Percentiles rank a stretch among this genome's conserved stretches.
phyloP scores from a whole-genome alignment of 2,888 invertebrate species.

The Athetis lepigone region DNA sequence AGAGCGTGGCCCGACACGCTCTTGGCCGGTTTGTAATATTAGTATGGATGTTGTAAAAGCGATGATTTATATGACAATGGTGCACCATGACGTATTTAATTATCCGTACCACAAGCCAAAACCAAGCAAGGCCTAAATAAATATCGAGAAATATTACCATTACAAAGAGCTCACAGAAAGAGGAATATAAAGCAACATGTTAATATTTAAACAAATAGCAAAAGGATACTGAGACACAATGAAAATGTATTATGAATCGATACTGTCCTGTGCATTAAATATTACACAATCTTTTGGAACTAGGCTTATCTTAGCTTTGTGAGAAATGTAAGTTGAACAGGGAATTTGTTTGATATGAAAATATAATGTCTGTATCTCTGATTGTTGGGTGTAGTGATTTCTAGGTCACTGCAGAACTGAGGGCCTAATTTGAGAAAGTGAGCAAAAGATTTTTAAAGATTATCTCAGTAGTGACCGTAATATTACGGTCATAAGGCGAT shows the following conservation, averaged over 20 bases:
- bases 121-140: slow-evolving; percentile 30
- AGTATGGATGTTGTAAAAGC: too few species aligned
- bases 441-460: too few species aligned
- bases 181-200: slow-evolving; percentile 41
- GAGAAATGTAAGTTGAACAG: slow-evolving; percentile 1
- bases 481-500: too few species aligned
- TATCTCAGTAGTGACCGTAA: too few species aligned
- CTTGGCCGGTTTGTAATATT: too few species aligned
- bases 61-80: neutral
- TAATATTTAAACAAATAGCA: slow-evolving; percentile 57
- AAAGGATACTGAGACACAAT: slow-evolving; percentile 50
- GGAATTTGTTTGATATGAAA: slow-evolving; percentile 14
- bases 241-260: slow-evolving; percentile 49
- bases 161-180: slow-evolving; percentile 50
- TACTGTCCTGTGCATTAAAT: slow-evolving; percentile 47
- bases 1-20: too few species aligned
- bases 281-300: slow-evolving; percentile 34
- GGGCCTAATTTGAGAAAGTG: too few species aligned
- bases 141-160: slow-evolving; percentile 45
- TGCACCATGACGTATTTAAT: neutral
- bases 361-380: neutral
- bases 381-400: neutral
- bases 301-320: slow-evolving; percentile 18
- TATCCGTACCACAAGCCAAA: neutral
- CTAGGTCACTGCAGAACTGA: too few species aligned